These are phyloP conservation scores for Rhinolophus ferrumequinum DNA, from an alignment of 2,113 vertebrate species.

Conservation along the genomic window DNA sequence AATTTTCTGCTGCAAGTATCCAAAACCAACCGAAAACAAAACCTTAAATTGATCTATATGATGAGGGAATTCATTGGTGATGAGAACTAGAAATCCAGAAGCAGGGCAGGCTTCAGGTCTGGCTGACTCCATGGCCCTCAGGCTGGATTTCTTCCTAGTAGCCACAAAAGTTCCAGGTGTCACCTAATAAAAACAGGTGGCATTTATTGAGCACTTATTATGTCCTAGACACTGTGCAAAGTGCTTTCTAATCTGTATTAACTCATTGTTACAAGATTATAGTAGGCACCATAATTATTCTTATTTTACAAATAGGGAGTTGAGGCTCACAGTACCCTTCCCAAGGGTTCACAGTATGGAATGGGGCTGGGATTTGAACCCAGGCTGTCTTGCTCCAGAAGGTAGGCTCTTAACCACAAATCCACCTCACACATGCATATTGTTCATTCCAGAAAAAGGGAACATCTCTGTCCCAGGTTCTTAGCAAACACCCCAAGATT, in stretches of 20 bases:
- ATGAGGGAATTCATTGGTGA: background rate
- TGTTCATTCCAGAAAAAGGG: background rate
- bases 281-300: background rate
- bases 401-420: background rate
- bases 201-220: background rate
- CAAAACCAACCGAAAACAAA: background rate
- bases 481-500: background rate
- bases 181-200: background rate
- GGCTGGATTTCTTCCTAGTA: background rate
- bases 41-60: background rate
- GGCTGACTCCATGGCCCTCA: background rate
- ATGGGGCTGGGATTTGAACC: background rate
- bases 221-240: background rate
- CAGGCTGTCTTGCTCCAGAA: background rate
- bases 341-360: background rate
- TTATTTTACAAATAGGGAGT: background rate
- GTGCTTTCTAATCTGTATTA: background rate
- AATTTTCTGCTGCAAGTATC: background rate
- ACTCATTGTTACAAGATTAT: background rate
- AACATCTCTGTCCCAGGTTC: background rate
- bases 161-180: background rate
- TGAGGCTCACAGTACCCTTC: background rate
- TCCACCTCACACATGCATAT: background rate
- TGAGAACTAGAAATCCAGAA: background rate
- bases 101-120: background rate